phyloP scores from a whole-genome alignment of 2,888 invertebrate species.

The Erebia epiphron region DNA sequence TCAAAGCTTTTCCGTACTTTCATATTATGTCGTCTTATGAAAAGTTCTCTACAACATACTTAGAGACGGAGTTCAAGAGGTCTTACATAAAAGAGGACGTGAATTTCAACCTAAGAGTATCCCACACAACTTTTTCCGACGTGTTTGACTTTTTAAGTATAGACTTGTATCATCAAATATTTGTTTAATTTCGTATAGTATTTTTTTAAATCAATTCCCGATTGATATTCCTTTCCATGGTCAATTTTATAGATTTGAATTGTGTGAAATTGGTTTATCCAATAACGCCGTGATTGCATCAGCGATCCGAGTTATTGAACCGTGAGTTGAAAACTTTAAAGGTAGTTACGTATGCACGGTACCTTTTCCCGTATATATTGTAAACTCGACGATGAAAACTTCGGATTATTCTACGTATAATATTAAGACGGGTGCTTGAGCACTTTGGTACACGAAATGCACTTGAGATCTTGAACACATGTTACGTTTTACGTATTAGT shows the following conservation, averaged over 20 bases:
- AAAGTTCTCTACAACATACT: conserved; percentile 62
- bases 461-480: neutral
- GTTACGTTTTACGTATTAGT: conserved; percentile 1
- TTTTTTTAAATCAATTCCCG: conserved; percentile 52
- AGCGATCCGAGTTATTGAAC: conserved; percentile 60
- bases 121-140: conserved; percentile 37
- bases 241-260: conserved; percentile 60
- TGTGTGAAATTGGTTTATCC: conserved; percentile 63
- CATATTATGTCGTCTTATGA: conserved; percentile 53
- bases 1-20: conserved; percentile 56
- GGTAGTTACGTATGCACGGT: conserved; percentile 39
- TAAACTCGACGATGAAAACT: conserved; percentile 24
- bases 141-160: conserved; percentile 12
- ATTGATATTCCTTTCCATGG: conserved; percentile 51
- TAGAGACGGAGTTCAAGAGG: conserved; percentile 58
- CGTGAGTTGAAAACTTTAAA: conserved; percentile 56
- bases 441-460: conserved; percentile 19
- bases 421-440: conserved; percentile 17
- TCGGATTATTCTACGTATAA: conserved; percentile 20
- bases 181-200: conserved; percentile 29
- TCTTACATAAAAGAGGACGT: conserved; percentile 61
- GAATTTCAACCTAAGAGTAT: conserved; percentile 52
- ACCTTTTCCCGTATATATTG: conserved; percentile 27
- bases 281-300: conserved; percentile 60
- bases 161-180: conserved; percentile 8